Conservation (phyloP, 2,113 vertebrate species). For the Scomber scombrus region DNA sequence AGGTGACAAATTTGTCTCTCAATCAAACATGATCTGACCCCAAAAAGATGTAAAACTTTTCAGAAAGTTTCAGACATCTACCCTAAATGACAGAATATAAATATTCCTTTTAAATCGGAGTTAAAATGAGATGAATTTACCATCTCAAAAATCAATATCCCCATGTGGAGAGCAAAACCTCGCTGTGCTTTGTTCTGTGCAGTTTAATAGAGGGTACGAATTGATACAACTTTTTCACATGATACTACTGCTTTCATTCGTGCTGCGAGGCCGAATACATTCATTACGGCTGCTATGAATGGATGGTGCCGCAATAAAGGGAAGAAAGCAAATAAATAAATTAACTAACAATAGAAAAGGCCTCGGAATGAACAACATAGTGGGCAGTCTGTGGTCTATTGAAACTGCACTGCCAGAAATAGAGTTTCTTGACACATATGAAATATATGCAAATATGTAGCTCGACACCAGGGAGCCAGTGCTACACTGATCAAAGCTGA, state of each 20-base stretch:
- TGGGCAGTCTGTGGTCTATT: neutral
- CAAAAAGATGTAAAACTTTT: neutral
- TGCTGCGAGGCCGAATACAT: constrained; percentile 8
- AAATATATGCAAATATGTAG: too few relatives aligned
- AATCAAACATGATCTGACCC: neutral
- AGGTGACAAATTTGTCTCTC: neutral
- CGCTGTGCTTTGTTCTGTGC: constrained; percentile 11
- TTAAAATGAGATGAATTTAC: constrained; percentile 14
- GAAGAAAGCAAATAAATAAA: neutral
- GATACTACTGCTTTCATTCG: neutral
- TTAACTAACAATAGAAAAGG: constrained; percentile 17
- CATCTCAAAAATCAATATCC: neutral
- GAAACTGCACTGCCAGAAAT: too few relatives aligned
- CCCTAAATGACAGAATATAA: neutral
- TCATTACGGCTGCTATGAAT: neutral
- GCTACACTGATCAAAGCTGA: too few relatives aligned
- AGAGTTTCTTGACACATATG: too few relatives aligned
- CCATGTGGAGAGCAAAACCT: neutral
- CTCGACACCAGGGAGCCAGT: neutral
- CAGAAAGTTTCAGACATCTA: neutral
- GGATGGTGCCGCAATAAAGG: neutral
- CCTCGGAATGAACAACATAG: neutral
- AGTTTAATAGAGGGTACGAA: neutral
- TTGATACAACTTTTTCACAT: constrained; percentile 28
- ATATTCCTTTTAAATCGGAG: neutral